Percentiles rank a stretch among this genome's conserved stretches.
Evolutionary conservation across 2,797 vertebrate genomes (phyloP).

Genomic region (Fistularia commersonii): DNA sequence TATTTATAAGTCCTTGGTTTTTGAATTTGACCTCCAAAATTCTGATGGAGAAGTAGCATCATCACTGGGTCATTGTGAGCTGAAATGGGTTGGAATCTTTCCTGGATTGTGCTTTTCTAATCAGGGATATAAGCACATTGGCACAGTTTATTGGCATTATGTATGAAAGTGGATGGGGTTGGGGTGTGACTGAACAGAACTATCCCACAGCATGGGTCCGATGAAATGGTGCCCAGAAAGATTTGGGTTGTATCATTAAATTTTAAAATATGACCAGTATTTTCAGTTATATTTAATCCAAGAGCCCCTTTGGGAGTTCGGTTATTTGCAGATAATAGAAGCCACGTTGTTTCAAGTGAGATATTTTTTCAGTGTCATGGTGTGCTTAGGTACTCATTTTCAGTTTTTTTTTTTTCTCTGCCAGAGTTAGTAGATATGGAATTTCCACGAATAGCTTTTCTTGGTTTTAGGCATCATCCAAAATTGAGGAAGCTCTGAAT

Average conservation of each 20-base stretch:
- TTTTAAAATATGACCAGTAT: conserved; percentile 71
- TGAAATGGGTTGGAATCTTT: conserved; percentile 68
- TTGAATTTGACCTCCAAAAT: conserved; percentile 68
- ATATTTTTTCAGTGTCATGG: conserved; percentile 41
- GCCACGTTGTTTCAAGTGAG: conserved; percentile 39
- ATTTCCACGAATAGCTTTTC: conserved; percentile 38
- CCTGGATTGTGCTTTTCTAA: conserved; percentile 72
- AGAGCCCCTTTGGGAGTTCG: conserved; percentile 49
- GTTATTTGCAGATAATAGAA: conserved; percentile 53
- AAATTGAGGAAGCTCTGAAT: conserved; percentile 46
- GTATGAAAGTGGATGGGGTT: conserved; percentile 63
- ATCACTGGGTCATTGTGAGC: conserved; percentile 55
- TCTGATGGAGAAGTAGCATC: conserved; percentile 51
- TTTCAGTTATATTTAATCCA: conserved; percentile 67
- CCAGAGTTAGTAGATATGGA: conserved; percentile 9
- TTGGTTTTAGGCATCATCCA: conserved; percentile 33
- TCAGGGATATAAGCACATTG: conserved; percentile 74
- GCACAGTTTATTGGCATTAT: conserved; percentile 69
- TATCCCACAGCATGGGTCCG: conserved; percentile 62
- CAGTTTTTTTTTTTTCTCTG: conserved; percentile 14
- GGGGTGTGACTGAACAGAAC: conserved; percentile 55
- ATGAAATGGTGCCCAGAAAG: conserved; percentile 60
- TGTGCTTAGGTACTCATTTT: conserved; percentile 45
- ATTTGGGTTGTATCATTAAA: conserved; percentile 66
- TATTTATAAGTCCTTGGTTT: conserved; percentile 57